Conservation (phyloP, 1,140 invertebrate species). For the Trigoniulus corallinus region DNA sequence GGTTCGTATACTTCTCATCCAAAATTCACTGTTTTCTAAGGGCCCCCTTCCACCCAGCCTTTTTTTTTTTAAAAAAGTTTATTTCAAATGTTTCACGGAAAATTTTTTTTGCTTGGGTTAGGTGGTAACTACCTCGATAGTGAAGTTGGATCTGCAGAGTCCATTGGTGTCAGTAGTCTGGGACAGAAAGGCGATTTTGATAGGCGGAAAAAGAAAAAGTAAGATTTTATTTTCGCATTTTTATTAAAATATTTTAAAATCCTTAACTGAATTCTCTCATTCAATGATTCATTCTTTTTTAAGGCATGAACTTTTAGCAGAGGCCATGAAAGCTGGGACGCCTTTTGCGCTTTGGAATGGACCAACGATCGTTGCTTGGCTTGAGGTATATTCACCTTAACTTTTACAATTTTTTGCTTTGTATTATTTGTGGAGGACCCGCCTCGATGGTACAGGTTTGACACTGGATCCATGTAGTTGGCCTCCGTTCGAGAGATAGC, state of each 20-base stretch:
- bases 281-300: constrained; percentile 27
- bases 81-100: too few relatives aligned
- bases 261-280: constrained; percentile 6
- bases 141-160: constrained; percentile 35
- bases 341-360: constrained; percentile 99
- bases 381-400: constrained; percentile 44
- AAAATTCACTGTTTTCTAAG: too few relatives aligned
- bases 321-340: constrained; percentile 97
- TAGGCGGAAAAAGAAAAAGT: constrained; percentile 90
- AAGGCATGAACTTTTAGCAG: constrained; percentile 88
- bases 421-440: too few relatives aligned
- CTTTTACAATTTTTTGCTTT: too few relatives aligned
- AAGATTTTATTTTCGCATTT: constrained; percentile 20
- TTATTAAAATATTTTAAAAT: constrained; percentile 3
- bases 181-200: constrained; percentile 65
- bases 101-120: too few relatives aligned
- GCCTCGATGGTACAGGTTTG: too few relatives aligned
- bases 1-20: too few relatives aligned
- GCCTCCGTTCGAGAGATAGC: too few relatives aligned
- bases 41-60: too few relatives aligned
- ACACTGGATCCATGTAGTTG: too few relatives aligned
- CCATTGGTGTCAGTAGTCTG: constrained; percentile 35
- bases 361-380: constrained; percentile 97
- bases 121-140: constrained; percentile 32
- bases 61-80: too few relatives aligned